A percentile compares a stretch with the other conserved stretches of the same genome.
Conservation (phyloP, 2,797 vertebrate species). For the Rhabdomys pumilio region DNA sequence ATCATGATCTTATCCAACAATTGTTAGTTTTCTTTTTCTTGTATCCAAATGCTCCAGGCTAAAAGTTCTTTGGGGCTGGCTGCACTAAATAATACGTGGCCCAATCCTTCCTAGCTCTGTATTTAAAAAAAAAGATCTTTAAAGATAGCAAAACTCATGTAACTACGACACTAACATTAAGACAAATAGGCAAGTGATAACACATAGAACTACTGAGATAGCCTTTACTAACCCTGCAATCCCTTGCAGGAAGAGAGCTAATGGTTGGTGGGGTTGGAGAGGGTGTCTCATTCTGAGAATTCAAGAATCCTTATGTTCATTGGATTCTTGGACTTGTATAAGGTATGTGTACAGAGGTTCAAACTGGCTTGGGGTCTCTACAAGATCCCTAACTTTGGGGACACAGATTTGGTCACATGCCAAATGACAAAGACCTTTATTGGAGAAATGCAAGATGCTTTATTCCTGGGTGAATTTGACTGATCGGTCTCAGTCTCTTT, state of each 20-base stretch:
- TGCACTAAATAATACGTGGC: neutral
- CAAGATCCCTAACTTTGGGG: neutral
- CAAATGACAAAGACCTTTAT: neutral
- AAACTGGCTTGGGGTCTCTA: neutral
- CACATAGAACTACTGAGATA: neutral
- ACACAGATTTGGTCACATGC: neutral
- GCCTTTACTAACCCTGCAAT: no score
- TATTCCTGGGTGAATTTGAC: neutral
- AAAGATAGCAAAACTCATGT: neutral
- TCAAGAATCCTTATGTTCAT: neutral
- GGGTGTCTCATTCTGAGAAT: neutral
- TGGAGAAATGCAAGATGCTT: neutral
- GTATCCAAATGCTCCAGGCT: neutral
- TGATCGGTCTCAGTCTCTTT: neutral
- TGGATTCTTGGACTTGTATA: neutral
- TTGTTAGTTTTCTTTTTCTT: neutral
- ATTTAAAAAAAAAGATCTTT: constrained; percentile 11
- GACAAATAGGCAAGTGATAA: neutral
- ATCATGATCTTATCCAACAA: neutral
- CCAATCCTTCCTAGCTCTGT: neutral
- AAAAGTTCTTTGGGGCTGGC: neutral
- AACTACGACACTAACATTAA: neutral
- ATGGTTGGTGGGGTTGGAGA: no score
- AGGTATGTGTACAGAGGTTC: neutral
- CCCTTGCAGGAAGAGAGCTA: neutral